Conservation (phyloP, 2,113 vertebrate species). For the Tetrax tetrax region DNA sequence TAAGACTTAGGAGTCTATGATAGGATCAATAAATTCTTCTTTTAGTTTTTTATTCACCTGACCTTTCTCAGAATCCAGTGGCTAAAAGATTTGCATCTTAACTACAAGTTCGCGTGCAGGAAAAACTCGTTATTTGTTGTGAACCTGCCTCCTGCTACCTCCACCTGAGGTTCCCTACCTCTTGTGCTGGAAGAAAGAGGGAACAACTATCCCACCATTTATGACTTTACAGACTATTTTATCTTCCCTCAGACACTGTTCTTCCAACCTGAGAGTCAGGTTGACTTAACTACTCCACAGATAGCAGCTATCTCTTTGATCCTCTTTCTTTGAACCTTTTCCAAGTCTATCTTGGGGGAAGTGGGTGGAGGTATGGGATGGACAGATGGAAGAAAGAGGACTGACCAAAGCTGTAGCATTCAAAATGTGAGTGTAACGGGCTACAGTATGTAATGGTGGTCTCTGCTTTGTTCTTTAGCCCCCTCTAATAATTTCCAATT, state of each 20-base stretch:
- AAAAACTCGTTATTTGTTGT: background rate
- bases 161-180: background rate
- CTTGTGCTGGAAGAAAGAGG: background rate
- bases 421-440: background rate
- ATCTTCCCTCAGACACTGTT: background rate
- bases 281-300: background rate
- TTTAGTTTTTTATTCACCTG: background rate
- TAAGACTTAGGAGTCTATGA: background rate
- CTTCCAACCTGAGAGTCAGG: background rate
- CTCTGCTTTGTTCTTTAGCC: background rate
- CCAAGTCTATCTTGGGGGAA: background rate
- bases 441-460: background rate
- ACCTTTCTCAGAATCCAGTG: background rate
- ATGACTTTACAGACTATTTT: background rate
- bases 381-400: background rate
- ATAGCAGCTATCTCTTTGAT: conserved; percentile 13
- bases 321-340: conserved; percentile 16
- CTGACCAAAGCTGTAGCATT: background rate
- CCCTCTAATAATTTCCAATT: background rate
- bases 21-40: background rate
- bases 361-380: background rate
- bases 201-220: background rate
- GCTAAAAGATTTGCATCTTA: background rate
- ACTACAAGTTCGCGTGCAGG: background rate
- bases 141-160: background rate